phyloP scores from a whole-genome alignment of 2,797 vertebrate species.

The Sebastes trivittatus region DNA sequence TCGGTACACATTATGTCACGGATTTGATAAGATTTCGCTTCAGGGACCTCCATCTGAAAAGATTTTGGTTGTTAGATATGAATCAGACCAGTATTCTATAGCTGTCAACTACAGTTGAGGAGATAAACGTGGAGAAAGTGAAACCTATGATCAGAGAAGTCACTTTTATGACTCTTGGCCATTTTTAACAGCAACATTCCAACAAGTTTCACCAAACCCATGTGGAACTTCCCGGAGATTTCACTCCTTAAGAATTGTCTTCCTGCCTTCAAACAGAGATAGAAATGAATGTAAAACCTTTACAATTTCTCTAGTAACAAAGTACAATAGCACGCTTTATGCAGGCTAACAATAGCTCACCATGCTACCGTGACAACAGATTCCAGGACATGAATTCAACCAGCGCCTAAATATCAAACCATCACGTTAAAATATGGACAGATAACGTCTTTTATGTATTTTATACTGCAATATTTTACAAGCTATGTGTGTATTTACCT shows the following conservation, averaged over 20 bases:
- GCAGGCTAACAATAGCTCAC: background rate
- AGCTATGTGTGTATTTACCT: background rate
- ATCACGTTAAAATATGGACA: background rate
- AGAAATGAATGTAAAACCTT: background rate
- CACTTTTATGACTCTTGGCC: too few species aligned
- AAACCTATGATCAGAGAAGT: too few species aligned
- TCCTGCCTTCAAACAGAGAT: background rate
- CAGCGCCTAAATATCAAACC: background rate
- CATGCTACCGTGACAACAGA: background rate
- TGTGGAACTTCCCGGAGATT: background rate
- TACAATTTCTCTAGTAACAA: background rate
- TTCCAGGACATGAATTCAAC: background rate
- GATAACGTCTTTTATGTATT: background rate
- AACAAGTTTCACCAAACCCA: background rate
- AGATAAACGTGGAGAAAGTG: too few species aligned
- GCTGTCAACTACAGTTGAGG: too few species aligned
- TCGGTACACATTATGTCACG: fast-evolving
- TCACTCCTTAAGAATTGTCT: too few species aligned
- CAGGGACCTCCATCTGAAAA: too few species aligned
- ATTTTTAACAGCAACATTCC: background rate
- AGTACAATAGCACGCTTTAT: background rate
- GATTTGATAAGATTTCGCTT: too few species aligned
- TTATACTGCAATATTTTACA: background rate
- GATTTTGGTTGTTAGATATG: too few species aligned
- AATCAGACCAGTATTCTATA: fast-evolving